Conservation (phyloP, 2,113 vertebrate genomes). For the Hydrolagus affinis region DNA sequence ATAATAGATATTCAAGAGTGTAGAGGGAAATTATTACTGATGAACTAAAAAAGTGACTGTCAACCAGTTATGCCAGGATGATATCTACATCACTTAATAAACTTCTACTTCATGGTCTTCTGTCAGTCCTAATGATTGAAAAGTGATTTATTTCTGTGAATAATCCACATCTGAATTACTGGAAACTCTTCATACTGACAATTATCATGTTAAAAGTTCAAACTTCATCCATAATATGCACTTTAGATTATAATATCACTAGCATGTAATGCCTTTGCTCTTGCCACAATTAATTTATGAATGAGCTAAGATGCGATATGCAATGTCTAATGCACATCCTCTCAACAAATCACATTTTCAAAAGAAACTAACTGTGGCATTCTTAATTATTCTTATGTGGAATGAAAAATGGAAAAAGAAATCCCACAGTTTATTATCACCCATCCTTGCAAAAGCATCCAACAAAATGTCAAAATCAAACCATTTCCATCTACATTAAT, state of each 20-base stretch:
- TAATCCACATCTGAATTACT: background rate
- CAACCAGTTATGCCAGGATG: conserved; percentile 13
- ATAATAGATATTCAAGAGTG: background rate
- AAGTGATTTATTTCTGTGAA: conserved; percentile 18
- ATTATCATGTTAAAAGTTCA: background rate
- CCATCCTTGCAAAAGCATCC: conserved; percentile 74
- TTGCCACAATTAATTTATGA: too few relatives aligned
- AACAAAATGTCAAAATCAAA: conserved; percentile 61
- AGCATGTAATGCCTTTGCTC: conserved; percentile 16
- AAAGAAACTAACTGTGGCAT: background rate
- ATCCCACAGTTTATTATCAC: conserved; percentile 50
- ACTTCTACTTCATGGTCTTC: conserved; percentile 14
- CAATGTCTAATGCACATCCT: conserved; percentile 25
- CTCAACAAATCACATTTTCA: conserved; percentile 31
- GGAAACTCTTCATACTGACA: conserved; percentile 9
- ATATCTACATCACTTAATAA: conserved; percentile 27
- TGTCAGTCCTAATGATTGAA: conserved; percentile 7
- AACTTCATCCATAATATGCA: conserved; percentile 23
- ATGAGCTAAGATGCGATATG: background rate
- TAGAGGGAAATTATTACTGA: conserved; percentile 15
- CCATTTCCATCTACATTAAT: conserved; percentile 75
- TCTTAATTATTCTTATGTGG: conserved; percentile 41
- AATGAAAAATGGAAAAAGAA: conserved; percentile 54
- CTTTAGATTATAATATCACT: conserved; percentile 12
- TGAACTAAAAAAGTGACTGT: background rate